Base-by-base conservation (phyloP, 2,888 invertebrate genomes). In the Atethmia centrago region DNA sequence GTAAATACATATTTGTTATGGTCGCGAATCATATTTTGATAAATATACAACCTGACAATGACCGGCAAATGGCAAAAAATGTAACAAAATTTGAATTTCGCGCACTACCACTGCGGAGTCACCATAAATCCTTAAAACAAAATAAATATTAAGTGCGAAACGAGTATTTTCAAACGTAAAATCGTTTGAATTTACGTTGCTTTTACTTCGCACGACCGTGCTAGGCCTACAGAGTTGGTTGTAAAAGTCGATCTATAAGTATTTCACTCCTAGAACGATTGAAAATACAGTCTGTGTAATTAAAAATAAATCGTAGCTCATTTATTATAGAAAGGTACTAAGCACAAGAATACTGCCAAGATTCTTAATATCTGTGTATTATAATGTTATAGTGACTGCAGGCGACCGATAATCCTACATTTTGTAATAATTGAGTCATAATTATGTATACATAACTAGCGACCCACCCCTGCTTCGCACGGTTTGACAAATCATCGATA, bases 301-400 rank as follows among this genome's bases (percentile, higher is more conserved):
- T n/a, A 28, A 42, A 19, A 71, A 42, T 70, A 49, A 25, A 2
- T 31, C 5, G 5, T 53, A 53, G 51, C 19, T 31, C 42, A 25
- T 53, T 53, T 42, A 25, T 31, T 49, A 49, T 49, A 69, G 4
- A 71, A 31, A 47, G 9, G 5, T 51, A 69, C 7, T 14, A 49
- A 58, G n/a, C 16, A 9, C 42, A 76, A 51, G 10, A 51, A 42
- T 45, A 66, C 67, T 67, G 67, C 45, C 53, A 77, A 47, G 10
- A 45, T 77, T 53, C 10, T 12, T 19, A 66, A 14, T 36, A 65
- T 64, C 1, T 28, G 1, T 51, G 21, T 76, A 28, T 42, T 49
- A 61, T 49, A 36, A 28, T 76, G 0, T 45, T 5, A 42, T 31
- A n/a, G 28, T 51, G 40, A 19, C 4, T n/a, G n/a, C 19, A 53